Evolutionary conservation across 2,888 invertebrate genomes (phyloP).

Genomic region (Hirtodrosophila trivittata): DNA sequence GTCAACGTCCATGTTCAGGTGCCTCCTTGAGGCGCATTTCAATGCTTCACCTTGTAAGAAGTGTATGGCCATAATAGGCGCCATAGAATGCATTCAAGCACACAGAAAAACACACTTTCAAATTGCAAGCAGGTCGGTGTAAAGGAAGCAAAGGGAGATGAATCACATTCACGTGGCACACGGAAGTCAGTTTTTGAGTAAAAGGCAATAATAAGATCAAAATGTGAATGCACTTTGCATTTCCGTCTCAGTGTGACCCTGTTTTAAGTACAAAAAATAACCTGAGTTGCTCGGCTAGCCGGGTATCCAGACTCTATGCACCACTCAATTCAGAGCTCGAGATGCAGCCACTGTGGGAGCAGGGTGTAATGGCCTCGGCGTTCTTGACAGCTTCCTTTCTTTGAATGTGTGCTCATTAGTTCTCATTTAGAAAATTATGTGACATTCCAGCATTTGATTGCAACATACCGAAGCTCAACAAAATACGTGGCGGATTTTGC

Average conservation of each 20-base stretch:
- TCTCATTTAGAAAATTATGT: constrained; percentile 51
- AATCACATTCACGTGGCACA: constrained; percentile 68
- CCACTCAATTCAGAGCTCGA: too few species aligned
- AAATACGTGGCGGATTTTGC: constrained; percentile 5
- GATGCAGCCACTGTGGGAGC: background rate
- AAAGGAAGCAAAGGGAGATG: background rate
- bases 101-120: constrained; percentile 10
- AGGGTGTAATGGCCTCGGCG: constrained; percentile 9
- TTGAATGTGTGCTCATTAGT: constrained; percentile 69
- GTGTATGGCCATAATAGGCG: constrained; percentile 41
- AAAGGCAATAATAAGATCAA: constrained; percentile 75
- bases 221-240: constrained; percentile 80
- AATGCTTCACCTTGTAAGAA: constrained; percentile 56
- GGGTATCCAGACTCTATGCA: too few species aligned
- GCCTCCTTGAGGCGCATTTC: constrained; percentile 54
- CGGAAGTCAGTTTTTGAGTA: constrained; percentile 74
- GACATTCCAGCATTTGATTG: constrained; percentile 38
- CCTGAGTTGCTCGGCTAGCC: constrained; percentile 7
- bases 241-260: constrained; percentile 77
- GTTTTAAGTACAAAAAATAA: constrained; percentile 38
- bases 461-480: too few species aligned
- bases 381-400: constrained; percentile 23
- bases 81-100: constrained; percentile 42
- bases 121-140: constrained; percentile 1
- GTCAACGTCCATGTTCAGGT: constrained; percentile 11